These are phyloP conservation scores for Phrynocephalus vlangalii DNA, from an alignment of 2,797 vertebrate genomes.

Conservation along the genomic window DNA sequence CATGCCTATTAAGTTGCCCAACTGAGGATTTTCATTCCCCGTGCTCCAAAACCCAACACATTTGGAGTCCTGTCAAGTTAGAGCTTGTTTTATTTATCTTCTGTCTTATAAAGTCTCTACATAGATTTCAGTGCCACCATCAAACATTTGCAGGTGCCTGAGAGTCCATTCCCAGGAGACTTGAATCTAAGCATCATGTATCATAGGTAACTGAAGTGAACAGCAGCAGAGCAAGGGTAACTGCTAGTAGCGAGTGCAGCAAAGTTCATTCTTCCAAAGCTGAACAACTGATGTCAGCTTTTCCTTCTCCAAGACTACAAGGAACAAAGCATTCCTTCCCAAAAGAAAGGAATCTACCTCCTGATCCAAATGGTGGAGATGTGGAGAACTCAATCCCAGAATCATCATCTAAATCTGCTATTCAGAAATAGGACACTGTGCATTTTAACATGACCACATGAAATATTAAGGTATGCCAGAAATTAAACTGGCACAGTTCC, in stretches of 20 bases:
- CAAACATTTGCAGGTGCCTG: neutral
- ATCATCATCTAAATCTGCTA: neutral
- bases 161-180: neutral
- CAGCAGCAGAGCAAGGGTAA: neutral
- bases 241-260: neutral
- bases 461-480: neutral
- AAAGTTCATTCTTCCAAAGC: conserved; percentile 5
- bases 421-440: neutral
- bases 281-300: conserved; percentile 12
- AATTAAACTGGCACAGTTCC: neutral
- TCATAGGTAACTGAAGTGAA: conserved; percentile 9
- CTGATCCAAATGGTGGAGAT: neutral
- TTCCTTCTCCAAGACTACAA: neutral
- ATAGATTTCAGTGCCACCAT: neutral
- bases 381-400: neutral
- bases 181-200: neutral
- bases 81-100: conserved; percentile 6
- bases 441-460: neutral
- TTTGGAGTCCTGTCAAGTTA: neutral
- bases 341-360: conserved; percentile 7
- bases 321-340: conserved; percentile 9
- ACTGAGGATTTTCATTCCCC: neutral
- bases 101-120: neutral
- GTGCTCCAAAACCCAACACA: neutral
- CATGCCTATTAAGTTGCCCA: neutral